A percentile compares a stretch with the other conserved stretches of the same genome.
These are phyloP conservation scores for Hydrocynus forskahlii DNA, from an alignment of 2,797 vertebrate species.

Conservation along the genomic window DNA sequence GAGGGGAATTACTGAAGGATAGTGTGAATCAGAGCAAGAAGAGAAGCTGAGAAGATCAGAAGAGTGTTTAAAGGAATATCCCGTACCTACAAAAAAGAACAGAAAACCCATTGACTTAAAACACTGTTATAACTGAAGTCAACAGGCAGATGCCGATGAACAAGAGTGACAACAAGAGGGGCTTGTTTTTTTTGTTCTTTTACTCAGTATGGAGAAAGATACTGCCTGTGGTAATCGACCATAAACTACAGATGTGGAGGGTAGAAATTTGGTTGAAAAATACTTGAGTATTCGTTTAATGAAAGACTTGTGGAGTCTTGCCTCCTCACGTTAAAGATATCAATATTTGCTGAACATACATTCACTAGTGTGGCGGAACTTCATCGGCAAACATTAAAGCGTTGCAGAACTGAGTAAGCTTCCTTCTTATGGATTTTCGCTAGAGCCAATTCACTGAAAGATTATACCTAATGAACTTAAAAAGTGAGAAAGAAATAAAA, in stretches of 20 bases:
- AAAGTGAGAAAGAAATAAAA: neutral
- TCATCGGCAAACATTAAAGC: neutral
- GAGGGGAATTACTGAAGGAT: slow-evolving; percentile 33
- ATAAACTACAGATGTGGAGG: neutral
- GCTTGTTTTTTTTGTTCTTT: neutral
- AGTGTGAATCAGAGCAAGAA: slow-evolving; percentile 23
- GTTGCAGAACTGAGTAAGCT: neutral
- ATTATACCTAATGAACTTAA: slow-evolving; percentile 6
- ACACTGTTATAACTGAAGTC: neutral
- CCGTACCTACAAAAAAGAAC: neutral
- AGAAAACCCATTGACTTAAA: neutral
- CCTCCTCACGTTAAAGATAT: neutral
- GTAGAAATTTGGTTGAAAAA: neutral
- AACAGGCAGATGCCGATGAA: neutral
- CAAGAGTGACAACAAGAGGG: neutral
- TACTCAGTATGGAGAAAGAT: neutral
- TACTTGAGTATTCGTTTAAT: neutral
- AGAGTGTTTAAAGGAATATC: neutral
- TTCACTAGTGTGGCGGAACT: neutral
- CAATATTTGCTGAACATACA: slow-evolving; percentile 11
- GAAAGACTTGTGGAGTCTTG: neutral
- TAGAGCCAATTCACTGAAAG: neutral
- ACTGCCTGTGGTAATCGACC: neutral
- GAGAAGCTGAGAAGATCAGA: slow-evolving; percentile 4
- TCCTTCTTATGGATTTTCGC: neutral